Evolutionary conservation across 2,113 vertebrate genomes (phyloP), one percentile per base, ranked within the genome.

Genomic region (Chrysochloris asiatica): DNA sequence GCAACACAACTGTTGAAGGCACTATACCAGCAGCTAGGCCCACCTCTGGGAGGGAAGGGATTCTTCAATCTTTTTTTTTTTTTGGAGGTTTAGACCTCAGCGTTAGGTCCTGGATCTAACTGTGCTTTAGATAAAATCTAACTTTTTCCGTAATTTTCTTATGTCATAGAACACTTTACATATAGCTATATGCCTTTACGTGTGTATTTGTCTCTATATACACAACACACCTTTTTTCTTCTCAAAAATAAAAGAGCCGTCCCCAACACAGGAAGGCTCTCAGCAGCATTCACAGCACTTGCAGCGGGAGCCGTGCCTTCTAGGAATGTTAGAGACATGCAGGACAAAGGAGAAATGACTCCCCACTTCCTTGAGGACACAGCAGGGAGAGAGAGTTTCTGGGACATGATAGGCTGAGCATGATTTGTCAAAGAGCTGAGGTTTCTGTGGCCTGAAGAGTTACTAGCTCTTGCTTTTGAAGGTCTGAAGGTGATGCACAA

Each of bases 271-370:
- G 90, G 97, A 95, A 96, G 97, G 95, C 43, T 95, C 95, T 94
- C 95, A 98, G 98, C 98, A 98, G 98, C 98, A 98, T 97, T 96
- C 96, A 96, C 91, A 47, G 97, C 88, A 56, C 92, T 96, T 93
- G 95, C 97, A 96, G 97, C 97, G 84, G 93, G 97, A 97, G 96
- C 97, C 95, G 95, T 95, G 97, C 98, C 97, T 94, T 97, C 72
- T 94, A 22, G 30, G 87, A 47, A 56, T 80, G 92, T 94, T 56
- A 36, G 89, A 97, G 96, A 97, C 97, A 97, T 97, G 97, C 96
- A 87, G 92, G 89, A 22, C 17, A 12, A 56, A 22, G 26, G 48
- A 69, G 14, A 30, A n/a, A n/a, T n/a, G 72, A 22, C 47, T 50
- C 1, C 17, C 56, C 11, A 17, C 73, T 21, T 11, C 84, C 63